Conservation (phyloP, 2,888 invertebrate species). For the Metellina segmentata region DNA sequence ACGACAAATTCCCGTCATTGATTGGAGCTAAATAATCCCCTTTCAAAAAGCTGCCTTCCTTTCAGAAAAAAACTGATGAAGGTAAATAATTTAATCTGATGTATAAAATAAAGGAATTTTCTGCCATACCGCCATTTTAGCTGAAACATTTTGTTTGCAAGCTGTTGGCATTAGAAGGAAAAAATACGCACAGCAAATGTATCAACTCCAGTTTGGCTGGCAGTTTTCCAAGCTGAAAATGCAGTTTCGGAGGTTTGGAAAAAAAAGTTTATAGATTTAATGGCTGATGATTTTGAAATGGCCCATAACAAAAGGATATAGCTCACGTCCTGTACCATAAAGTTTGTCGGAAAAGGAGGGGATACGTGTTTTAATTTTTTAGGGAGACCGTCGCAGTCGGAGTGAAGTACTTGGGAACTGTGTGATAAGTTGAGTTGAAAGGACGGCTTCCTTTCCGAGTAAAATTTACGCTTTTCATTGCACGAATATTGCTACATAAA, state of each 20-base stretch:
- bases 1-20: slow-evolving; percentile 12
- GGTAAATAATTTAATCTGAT: slow-evolving; percentile 47
- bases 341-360: not conserved
- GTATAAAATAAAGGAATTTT: slow-evolving; percentile 35
- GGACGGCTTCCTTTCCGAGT: too few species aligned
- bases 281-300: slow-evolving; percentile 50
- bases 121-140: not conserved
- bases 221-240: slow-evolving; percentile 35
- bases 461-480: too few species aligned
- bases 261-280: slow-evolving; percentile 47
- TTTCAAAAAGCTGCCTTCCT: not conserved
- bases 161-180: slow-evolving; percentile 22
- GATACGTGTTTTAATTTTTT: not conserved
- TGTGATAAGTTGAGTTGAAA: too few species aligned
- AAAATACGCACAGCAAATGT: not conserved
- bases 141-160: slow-evolving; percentile 41
- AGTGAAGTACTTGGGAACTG: too few species aligned
- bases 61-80: slow-evolving; percentile 20
- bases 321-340: slow-evolving; percentile 12
- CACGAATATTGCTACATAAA: too few species aligned
- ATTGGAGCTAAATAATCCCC: slow-evolving; percentile 13
- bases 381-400: not conserved
- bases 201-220: slow-evolving; percentile 2
- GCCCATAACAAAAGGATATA: slow-evolving; percentile 25
- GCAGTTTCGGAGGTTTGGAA: slow-evolving; percentile 15